Conservation (phyloP, 2,113 vertebrate species). For the Chloebia gouldiae region DNA sequence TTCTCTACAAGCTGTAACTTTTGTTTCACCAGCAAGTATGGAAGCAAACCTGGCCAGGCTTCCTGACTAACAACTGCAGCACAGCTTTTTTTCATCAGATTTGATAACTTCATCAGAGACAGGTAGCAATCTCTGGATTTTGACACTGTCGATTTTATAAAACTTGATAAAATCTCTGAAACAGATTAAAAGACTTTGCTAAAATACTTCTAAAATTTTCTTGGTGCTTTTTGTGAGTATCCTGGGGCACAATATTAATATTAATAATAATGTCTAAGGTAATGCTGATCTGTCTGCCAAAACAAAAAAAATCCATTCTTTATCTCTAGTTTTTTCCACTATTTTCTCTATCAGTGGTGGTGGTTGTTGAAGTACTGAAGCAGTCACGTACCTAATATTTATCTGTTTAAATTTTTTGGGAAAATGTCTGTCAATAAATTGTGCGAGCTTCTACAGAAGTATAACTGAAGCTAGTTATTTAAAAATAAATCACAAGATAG, state of each 20-base stretch:
- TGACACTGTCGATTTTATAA: neutral
- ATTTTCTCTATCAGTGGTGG: neutral
- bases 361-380: neutral
- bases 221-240: neutral
- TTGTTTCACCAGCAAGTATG: slow-evolving; percentile 29
- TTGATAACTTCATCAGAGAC: neutral
- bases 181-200: neutral
- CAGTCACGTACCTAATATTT: neutral
- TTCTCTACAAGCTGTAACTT: slow-evolving; percentile 10
- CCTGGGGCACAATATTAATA: neutral
- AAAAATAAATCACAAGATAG: neutral
- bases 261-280: neutral
- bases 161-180: neutral
- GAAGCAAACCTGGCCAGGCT: slow-evolving; percentile 12
- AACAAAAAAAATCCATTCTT: neutral
- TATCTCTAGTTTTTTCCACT: neutral
- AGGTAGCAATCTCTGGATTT: neutral
- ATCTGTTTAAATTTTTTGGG: neutral
- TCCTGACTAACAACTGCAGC: neutral
- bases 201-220: neutral
- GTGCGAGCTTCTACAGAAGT: neutral
- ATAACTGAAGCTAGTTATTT: neutral
- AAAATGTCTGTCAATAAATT: neutral
- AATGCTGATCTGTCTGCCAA: neutral
- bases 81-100: neutral